phyloP scores from a whole-genome alignment of 2,888 invertebrate species.

The Cetonia aurata region DNA sequence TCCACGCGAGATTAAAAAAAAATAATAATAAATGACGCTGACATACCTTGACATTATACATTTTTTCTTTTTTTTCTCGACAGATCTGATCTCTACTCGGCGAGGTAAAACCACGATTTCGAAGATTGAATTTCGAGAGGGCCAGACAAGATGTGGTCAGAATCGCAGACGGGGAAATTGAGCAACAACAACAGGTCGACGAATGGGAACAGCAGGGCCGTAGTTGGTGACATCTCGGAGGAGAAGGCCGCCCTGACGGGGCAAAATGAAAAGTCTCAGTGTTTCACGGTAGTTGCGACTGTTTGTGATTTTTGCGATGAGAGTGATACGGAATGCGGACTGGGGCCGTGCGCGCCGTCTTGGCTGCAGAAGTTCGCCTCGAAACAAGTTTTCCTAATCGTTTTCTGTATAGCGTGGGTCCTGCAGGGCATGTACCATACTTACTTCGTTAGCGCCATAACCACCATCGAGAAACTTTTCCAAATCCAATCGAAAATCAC shows the following conservation, averaged over 20 bases:
- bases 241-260: constrained; percentile 62
- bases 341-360: constrained; percentile 82
- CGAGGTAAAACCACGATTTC: neutral
- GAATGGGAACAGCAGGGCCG: constrained; percentile 56
- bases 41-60: neutral
- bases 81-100: no score
- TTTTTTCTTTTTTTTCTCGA: neutral
- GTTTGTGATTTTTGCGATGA: constrained; percentile 63
- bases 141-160: constrained; percentile 44
- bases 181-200: constrained; percentile 63
- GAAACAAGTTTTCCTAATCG: constrained; percentile 89
- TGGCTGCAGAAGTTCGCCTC: constrained; percentile 86
- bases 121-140: constrained; percentile 1
- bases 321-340: constrained; percentile 78
- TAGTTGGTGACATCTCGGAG: constrained; percentile 57
- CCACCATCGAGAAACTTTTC: constrained; percentile 92
- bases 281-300: constrained; percentile 51
- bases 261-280: constrained; percentile 57
- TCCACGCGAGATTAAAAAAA: no score
- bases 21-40: no score
- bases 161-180: constrained; percentile 50
- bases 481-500: constrained; percentile 93
- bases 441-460: constrained; percentile 93
- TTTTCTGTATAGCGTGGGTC: constrained; percentile 90
- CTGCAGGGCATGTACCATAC: constrained; percentile 93